Conservation (phyloP, 1,140 invertebrate genomes). For the Acromyrmex heyeri region DNA sequence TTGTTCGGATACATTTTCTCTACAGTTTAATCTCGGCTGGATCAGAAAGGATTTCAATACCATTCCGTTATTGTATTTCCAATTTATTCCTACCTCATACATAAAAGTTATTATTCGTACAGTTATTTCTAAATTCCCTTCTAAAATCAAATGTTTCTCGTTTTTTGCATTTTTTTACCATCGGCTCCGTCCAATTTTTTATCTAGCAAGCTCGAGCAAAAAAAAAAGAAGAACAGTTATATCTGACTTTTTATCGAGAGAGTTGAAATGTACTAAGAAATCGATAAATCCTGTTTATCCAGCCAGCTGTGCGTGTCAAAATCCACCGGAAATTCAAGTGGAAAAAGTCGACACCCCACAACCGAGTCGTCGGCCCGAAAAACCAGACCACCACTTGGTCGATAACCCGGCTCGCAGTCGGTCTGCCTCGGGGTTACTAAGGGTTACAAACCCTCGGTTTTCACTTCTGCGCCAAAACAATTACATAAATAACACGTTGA, state of each 20-base stretch:
- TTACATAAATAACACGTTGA: slow-evolving; percentile 37
- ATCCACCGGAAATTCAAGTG: slow-evolving; percentile 57
- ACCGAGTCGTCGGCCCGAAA: slow-evolving; percentile 49
- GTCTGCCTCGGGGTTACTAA: slow-evolving; percentile 54
- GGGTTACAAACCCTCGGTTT: slow-evolving; percentile 45
- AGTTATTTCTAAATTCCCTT: neutral
- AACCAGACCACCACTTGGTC: slow-evolving; percentile 60
- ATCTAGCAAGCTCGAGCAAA: neutral
- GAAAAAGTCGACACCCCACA: slow-evolving; percentile 57
- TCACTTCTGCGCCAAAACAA: slow-evolving; percentile 36
- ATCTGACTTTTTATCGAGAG: slow-evolving; percentile 19
- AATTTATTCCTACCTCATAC: neutral
- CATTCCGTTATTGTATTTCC: slow-evolving; percentile 20
- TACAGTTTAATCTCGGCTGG: slow-evolving; percentile 28
- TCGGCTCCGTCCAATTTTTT: slow-evolving; percentile 8
- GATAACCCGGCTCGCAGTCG: slow-evolving; percentile 55
- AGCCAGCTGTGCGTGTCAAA: slow-evolving; percentile 60
- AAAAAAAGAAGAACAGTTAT: slow-evolving; percentile 16
- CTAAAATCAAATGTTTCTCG: neutral
- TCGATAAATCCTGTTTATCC: slow-evolving; percentile 60
- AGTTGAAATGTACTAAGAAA: slow-evolving; percentile 36
- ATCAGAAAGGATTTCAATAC: neutral
- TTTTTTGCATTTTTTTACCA: neutral
- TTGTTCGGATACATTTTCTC: slow-evolving; percentile 11
- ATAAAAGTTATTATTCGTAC: slow-evolving; percentile 1